Evolutionary conservation across 2,113 vertebrate species (phyloP).

Genomic region (Sylvilagus bachmani): DNA sequence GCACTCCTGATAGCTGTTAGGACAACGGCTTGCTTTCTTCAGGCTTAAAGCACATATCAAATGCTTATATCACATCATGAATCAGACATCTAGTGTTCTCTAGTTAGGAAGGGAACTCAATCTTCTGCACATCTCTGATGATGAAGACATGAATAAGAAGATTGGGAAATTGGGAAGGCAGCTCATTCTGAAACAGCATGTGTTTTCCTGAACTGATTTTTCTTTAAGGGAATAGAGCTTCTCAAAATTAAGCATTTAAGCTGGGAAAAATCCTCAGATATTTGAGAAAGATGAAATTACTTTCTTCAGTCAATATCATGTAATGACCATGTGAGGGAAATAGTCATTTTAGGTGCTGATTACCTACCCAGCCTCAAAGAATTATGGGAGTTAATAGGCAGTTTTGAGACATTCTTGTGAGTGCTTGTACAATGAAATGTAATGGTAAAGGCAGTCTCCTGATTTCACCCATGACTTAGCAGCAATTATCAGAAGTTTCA

Average conservation of each 20-base stretch:
- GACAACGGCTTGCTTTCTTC: background rate
- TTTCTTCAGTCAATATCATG: slow-evolving; percentile 27
- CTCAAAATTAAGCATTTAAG: slow-evolving; percentile 49
- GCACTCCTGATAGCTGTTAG: background rate
- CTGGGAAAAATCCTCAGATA: slow-evolving; percentile 15
- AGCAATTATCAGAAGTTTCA: slow-evolving; percentile 29
- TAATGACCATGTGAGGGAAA: slow-evolving; percentile 12
- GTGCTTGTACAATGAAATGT: slow-evolving; percentile 18
- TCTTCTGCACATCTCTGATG: background rate
- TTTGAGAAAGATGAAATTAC: slow-evolving; percentile 44
- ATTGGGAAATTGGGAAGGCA: background rate
- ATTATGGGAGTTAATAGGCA: background rate
- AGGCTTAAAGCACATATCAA: background rate
- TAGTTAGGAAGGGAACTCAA: background rate
- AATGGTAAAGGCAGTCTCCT: background rate
- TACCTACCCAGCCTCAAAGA: background rate
- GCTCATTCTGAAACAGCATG: background rate
- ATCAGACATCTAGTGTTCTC: background rate
- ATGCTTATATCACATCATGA: background rate
- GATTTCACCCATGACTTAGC: background rate
- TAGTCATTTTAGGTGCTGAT: background rate
- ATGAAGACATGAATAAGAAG: background rate
- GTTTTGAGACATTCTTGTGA: slow-evolving; percentile 6
- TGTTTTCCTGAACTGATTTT: slow-evolving; percentile 28
- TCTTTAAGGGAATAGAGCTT: background rate